These are phyloP conservation scores for Yponomeuta malinellus DNA, from an alignment of 2,888 invertebrate genomes.

Conservation along the genomic window DNA sequence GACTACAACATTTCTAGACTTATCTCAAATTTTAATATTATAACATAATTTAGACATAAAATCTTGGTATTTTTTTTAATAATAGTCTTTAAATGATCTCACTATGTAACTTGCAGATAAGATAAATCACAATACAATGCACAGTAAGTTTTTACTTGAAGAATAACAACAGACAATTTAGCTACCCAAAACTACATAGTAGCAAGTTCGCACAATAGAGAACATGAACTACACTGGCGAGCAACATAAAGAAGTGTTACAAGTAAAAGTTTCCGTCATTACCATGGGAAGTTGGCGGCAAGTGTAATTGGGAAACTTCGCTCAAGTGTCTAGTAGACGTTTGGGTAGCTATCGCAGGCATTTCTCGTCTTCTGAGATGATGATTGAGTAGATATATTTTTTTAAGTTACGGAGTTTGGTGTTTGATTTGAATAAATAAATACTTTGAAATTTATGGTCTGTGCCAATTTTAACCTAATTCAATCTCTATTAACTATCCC, in stretches of 20 bases:
- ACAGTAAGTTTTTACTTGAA: not conserved
- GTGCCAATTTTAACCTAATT: too few relatives aligned
- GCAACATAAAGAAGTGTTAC: constrained; percentile 1
- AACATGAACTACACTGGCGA: not conserved
- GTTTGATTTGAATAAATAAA: not conserved
- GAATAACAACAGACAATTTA: not conserved
- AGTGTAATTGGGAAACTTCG: constrained; percentile 40
- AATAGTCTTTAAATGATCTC: too few relatives aligned
- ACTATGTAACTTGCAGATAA: too few relatives aligned
- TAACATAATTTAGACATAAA: too few relatives aligned
- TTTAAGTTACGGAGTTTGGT: not conserved
- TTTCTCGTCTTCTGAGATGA: not conserved
- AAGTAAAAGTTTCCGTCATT: constrained; percentile 9
- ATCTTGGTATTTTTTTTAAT: too few relatives aligned
- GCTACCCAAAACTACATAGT: not conserved
- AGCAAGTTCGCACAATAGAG: not conserved
- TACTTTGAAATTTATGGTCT: not conserved
- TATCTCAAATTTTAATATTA: too few relatives aligned
- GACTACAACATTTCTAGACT: too few relatives aligned
- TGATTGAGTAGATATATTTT: not conserved
- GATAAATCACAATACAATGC: too few relatives aligned
- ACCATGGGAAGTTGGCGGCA: constrained; percentile 18
- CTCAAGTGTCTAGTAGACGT: constrained; percentile 23
- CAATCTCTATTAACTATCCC: too few relatives aligned
- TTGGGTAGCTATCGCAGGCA: not conserved